Conservation (phyloP, 2,113 vertebrate genomes). For the Pristiophorus japonicus region DNA sequence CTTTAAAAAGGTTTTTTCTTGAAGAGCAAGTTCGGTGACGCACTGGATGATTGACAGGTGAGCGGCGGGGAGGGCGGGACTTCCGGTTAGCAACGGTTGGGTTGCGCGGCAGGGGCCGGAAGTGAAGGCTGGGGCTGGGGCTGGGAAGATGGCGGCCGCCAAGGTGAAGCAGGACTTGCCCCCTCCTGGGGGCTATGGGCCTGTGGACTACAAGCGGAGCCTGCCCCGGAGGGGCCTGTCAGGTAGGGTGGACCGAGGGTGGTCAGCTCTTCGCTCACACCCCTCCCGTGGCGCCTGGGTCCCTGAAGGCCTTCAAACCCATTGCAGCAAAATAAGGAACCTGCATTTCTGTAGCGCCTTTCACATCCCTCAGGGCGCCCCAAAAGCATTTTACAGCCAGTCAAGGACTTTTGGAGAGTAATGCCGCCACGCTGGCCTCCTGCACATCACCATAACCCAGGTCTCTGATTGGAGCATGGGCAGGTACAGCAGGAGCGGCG, state of each 20-base stretch:
- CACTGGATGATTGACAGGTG: not conserved
- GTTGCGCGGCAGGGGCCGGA: not conserved
- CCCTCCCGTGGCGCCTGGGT: too few species aligned
- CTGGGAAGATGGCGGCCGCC: conserved; percentile 68
- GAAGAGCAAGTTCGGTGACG: not conserved
- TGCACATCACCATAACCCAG: too few species aligned
- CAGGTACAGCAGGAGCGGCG: too few species aligned
- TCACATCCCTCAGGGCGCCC: too few species aligned
- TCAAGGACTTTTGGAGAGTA: too few species aligned
- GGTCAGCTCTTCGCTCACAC: too few species aligned
- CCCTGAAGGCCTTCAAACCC: too few species aligned
- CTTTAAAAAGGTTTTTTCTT: not conserved
- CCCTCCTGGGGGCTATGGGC: conserved; percentile 75
- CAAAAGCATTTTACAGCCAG: too few species aligned
- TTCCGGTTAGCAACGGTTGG: not conserved
- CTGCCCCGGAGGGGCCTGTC: conserved; percentile 78
- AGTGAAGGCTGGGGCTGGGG: not conserved
- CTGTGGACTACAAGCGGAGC: conserved; percentile 82
- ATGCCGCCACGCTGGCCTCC: too few species aligned
- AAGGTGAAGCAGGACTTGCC: conserved; percentile 99
- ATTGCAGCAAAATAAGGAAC: too few species aligned
- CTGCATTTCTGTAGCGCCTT: too few species aligned
- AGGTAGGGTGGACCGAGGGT: conserved; percentile 69
- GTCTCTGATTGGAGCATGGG: too few species aligned
- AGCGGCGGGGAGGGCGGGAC: not conserved